Evolutionary conservation across 2,113 vertebrate genomes (phyloP), one percentile per base, ranked within the genome.

Genomic region (Grammomys surdaster): DNA sequence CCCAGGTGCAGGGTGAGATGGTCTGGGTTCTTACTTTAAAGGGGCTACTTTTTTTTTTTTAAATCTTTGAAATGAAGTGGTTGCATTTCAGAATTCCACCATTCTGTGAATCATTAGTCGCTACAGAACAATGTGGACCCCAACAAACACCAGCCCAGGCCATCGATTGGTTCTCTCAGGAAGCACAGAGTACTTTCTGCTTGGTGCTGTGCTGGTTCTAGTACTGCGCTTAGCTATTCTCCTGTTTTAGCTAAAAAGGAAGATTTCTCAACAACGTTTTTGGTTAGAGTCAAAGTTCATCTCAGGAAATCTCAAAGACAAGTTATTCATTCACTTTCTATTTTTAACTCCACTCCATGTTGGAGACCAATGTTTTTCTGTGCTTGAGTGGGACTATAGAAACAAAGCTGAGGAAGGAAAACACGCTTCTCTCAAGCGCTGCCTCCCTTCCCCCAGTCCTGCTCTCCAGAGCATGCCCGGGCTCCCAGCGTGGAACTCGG

Each of bases 401-500:
- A 94, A 95, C 81, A 95, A 76, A 96, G 85, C 48, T 56, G 93
- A 95, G 51, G 36, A 63, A 90, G 4, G 51, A 69, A 95, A 97
- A 96, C 69, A 91, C 81, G 60, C 84, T 90, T 56, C 65, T 94
- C 70, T 89, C 97, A 96, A 97, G 76, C 1, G 86, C 97, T 94
- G 78, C 0, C 31, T 90, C 92, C 88, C 91, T 88, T 88, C 7
- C 88, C 65, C 82, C 75, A 93, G 43, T 33, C 92, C 91, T 96
- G 94, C 89, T 20, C 95, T 77, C 20, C 48, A 93, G 89, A 97
- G 88, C 93, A 91, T 96, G 81, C 87, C 5, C 13, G 7, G 28
- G 78, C 98, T 98, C 97, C 97, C 95, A 96, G 73, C 72, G 36
- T 96, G 76, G 94, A 97, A 97, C 89, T 95, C 82, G 58, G 85